Evolutionary conservation across 2,888 invertebrate species (phyloP).

Genomic region (Bombylius major): DNA sequence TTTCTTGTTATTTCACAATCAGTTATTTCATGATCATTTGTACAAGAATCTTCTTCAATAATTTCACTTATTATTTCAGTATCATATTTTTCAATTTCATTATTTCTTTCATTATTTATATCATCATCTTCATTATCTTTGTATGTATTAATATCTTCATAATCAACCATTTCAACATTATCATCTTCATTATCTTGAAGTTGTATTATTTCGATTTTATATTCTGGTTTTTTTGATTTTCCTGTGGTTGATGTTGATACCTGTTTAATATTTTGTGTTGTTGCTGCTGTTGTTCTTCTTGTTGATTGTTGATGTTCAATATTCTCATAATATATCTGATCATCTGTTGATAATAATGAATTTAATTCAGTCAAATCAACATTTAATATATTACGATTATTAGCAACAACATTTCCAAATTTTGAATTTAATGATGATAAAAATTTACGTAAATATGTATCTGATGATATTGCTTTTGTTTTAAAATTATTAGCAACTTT

Average conservation of each 20-base stretch:
- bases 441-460: constrained; percentile 9
- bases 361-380: background rate
- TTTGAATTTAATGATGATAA: constrained; percentile 7
- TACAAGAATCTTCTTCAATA: background rate
- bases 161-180: background rate
- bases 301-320: too few relatives aligned
- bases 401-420: constrained; percentile 1
- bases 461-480: constrained; percentile 10
- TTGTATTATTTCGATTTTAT: too few relatives aligned
- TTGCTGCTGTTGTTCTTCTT: too few relatives aligned
- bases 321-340: too few relatives aligned
- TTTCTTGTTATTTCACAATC: too few relatives aligned
- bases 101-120: background rate
- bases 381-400: background rate
- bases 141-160: background rate
- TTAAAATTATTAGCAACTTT: constrained; percentile 13
- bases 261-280: too few relatives aligned
- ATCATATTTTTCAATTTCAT: too few relatives aligned
- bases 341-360: background rate
- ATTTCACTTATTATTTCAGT: background rate
- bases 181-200: background rate
- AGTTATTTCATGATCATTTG: background rate
- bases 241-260: too few relatives aligned
- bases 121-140: background rate
- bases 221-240: too few relatives aligned